Percentiles rank a stretch among this genome's conserved stretches.
Evolutionary conservation across 2,113 vertebrate genomes (phyloP).

Genomic region (Cheirogaleus medius): DNA sequence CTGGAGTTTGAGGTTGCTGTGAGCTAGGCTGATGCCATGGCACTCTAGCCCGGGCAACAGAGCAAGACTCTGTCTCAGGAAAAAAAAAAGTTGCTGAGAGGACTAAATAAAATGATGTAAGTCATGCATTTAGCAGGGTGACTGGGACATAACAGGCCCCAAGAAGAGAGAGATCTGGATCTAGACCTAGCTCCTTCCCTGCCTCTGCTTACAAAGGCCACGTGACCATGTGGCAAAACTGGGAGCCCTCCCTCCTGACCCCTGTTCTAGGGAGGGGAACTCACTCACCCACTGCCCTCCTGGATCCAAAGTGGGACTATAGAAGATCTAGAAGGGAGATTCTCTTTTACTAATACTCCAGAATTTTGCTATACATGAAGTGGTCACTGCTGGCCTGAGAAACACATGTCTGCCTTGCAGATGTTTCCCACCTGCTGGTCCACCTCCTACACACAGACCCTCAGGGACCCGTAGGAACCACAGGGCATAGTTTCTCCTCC

Average conservation of each 20-base stretch:
- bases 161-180: no score
- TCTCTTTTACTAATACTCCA: not conserved
- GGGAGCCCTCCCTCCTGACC: not conserved
- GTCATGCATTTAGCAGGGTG: not conserved
- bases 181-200: not conserved
- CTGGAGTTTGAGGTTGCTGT: no score
- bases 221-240: fast-evolving
- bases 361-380: not conserved
- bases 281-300: not conserved
- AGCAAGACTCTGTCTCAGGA: no score
- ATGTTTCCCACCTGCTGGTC: not conserved
- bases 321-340: not conserved
- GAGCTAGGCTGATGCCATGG: no score
- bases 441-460: not conserved
- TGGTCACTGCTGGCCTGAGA: not conserved
- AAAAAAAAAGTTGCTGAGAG: not conserved
- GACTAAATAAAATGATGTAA: not conserved
- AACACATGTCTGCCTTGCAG: fast-evolving
- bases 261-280: not conserved
- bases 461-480: not conserved
- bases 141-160: not conserved
- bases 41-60: no score
- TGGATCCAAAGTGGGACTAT: not conserved
- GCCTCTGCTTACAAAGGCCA: not conserved
- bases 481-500: not conserved